A percentile compares a stretch with the other conserved stretches of the same genome.
These are phyloP conservation scores for Acromyrmex echinatior DNA, from an alignment of 1,140 invertebrate genomes.

Conservation along the genomic window DNA sequence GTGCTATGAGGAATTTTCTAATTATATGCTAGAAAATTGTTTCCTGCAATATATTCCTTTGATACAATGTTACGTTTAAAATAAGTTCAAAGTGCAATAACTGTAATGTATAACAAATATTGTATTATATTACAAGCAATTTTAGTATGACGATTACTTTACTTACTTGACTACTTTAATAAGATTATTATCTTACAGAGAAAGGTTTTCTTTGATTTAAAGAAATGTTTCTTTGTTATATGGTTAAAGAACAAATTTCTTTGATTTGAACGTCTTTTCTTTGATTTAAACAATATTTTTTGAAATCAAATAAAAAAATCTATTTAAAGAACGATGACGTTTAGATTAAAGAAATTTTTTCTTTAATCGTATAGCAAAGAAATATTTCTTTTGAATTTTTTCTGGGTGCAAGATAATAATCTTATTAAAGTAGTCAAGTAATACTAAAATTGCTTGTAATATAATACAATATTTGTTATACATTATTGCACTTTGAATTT, in stretches of 20 bases:
- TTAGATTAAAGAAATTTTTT: too few relatives aligned
- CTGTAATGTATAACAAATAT: neutral
- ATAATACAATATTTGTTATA: neutral
- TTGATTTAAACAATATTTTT: too few relatives aligned
- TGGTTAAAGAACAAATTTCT: too few relatives aligned
- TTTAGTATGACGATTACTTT: neutral
- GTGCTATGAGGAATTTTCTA: conserved; percentile 36
- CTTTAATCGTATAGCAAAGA: too few relatives aligned
- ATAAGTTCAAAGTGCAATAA: neutral
- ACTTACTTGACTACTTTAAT: conserved; percentile 1
- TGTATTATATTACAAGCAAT: neutral
- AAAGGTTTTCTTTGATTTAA: too few relatives aligned
- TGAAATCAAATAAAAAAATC: too few relatives aligned
- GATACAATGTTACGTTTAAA: neutral
- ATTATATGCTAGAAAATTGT: conserved; percentile 20
- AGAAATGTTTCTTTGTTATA: too few relatives aligned
- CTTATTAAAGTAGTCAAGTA: too few relatives aligned
- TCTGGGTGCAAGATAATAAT: too few relatives aligned
- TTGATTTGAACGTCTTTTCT: too few relatives aligned
- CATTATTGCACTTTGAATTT: neutral
- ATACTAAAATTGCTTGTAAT: neutral
- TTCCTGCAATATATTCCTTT: conserved; percentile 18
- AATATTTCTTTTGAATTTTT: too few relatives aligned
- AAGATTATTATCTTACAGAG: neutral
- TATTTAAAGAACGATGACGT: too few relatives aligned